These are phyloP conservation scores for Lasioglossum calceatum DNA, from an alignment of 2,888 invertebrate genomes.

Conservation along the genomic window DNA sequence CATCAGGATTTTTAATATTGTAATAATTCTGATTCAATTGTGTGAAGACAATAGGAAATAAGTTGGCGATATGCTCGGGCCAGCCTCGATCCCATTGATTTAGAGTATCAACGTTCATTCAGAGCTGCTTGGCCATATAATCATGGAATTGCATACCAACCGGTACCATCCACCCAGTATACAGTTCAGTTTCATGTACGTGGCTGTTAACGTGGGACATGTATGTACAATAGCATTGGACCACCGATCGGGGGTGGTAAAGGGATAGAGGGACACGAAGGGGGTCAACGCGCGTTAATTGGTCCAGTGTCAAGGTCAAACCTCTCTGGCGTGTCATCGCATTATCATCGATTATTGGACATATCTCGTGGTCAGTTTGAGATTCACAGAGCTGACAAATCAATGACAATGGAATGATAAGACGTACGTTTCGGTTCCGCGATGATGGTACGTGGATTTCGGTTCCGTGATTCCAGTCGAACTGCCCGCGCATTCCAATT, in stretches of 20 bases:
- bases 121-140: slow-evolving; percentile 55
- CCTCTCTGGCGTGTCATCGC: slow-evolving; percentile 80
- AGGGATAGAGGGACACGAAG: slow-evolving; percentile 69
- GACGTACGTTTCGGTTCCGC: slow-evolving; percentile 28
- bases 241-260: slow-evolving; percentile 64
- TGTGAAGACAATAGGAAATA: background rate
- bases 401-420: slow-evolving; percentile 64
- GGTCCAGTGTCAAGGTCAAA: slow-evolving; percentile 84
- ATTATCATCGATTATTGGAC: slow-evolving; percentile 83
- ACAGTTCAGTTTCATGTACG: slow-evolving; percentile 70
- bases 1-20: background rate
- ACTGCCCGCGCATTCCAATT: background rate
- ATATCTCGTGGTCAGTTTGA: slow-evolving; percentile 74
- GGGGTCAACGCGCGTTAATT: slow-evolving; percentile 83
- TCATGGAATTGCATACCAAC: slow-evolving; percentile 70
- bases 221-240: slow-evolving; percentile 77
- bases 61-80: background rate
- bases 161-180: slow-evolving; percentile 71
- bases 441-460: background rate
- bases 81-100: slow-evolving; percentile 48
- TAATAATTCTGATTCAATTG: background rate
- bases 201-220: slow-evolving; percentile 71
- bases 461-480: background rate
- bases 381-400: slow-evolving; percentile 52
- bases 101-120: slow-evolving; percentile 55